phyloP scores from a whole-genome alignment of 2,113 vertebrate genomes.

The Scatophagus argus region DNA sequence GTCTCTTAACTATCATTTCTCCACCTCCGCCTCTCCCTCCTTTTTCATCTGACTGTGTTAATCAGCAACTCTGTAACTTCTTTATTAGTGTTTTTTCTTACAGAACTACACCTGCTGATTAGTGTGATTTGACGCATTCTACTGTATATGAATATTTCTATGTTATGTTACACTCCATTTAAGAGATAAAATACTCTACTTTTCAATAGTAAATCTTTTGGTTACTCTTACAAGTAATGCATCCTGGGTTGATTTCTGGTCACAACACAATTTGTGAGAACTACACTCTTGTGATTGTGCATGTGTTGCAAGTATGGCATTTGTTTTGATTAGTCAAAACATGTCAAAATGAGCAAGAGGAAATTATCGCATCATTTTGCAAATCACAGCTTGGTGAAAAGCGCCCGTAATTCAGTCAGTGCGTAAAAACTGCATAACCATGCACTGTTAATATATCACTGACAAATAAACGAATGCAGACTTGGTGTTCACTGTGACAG shows the following conservation, averaged over 20 bases:
- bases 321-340: constrained; percentile 13
- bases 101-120: not conserved
- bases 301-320: not conserved
- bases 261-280: not conserved
- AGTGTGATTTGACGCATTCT: not conserved
- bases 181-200: not conserved
- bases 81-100: constrained; percentile 24
- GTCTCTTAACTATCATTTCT: constrained; percentile 48
- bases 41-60: constrained; percentile 31
- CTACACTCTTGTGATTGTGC: not conserved
- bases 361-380: not conserved
- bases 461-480: not conserved
- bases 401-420: not conserved
- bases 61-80: constrained; percentile 49
- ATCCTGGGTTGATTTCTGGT: not conserved
- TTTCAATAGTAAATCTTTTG: not conserved
- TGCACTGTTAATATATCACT: not conserved
- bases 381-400: not conserved
- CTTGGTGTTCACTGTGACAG: not conserved
- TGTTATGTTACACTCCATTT: not conserved
- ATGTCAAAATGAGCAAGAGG: not conserved
- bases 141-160: not conserved
- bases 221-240: not conserved
- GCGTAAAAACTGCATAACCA: not conserved
- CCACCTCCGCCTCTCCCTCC: constrained; percentile 20